Conservation (phyloP, 2,888 invertebrate genomes). For the Cremastinae sp. region DNA sequence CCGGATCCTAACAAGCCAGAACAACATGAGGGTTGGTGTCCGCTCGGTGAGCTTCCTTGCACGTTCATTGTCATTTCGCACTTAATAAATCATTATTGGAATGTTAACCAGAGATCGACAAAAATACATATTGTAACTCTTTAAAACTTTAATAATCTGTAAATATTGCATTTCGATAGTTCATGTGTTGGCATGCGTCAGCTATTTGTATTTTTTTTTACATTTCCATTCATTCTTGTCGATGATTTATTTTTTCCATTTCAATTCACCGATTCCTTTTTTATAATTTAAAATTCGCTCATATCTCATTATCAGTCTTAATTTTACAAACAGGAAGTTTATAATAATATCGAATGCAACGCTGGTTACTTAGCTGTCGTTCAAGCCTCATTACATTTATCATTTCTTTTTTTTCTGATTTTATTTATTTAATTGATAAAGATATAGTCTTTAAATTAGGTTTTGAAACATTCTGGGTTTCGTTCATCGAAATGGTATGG, state of each 20-base stretch:
- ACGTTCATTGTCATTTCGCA: conserved; percentile 71
- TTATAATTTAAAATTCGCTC: conserved; percentile 47
- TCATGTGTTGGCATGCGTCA: conserved; percentile 54
- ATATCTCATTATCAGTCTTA: conserved; percentile 40
- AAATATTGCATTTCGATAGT: conserved; percentile 55
- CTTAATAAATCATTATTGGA: conserved; percentile 59
- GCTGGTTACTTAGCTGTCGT: conserved; percentile 21
- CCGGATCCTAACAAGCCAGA: conserved; percentile 93
- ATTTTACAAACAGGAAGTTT: conserved; percentile 37
- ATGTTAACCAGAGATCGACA: conserved; percentile 12
- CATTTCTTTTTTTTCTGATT: conserved; percentile 6
- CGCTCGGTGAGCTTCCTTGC: conserved; percentile 86
- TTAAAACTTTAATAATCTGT: conserved; percentile 49
- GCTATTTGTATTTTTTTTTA: conserved; percentile 42
- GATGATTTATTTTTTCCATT: conserved; percentile 37
- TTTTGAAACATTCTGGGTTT: conserved; percentile 63
- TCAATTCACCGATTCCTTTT: conserved; percentile 15
- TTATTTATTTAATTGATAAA: conserved; percentile 30
- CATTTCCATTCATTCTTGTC: conserved; percentile 46
- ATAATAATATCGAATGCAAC: conserved; percentile 32
- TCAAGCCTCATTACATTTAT: conserved; percentile 28
- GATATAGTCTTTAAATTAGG: conserved; percentile 55
- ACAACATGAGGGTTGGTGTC: conserved; percentile 95
- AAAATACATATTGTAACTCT: too few relatives aligned
- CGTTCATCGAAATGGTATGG: conserved; percentile 68